These are phyloP conservation scores for Tinamus guttatus DNA, from an alignment of 2,113 vertebrate genomes.

Conservation along the genomic window DNA sequence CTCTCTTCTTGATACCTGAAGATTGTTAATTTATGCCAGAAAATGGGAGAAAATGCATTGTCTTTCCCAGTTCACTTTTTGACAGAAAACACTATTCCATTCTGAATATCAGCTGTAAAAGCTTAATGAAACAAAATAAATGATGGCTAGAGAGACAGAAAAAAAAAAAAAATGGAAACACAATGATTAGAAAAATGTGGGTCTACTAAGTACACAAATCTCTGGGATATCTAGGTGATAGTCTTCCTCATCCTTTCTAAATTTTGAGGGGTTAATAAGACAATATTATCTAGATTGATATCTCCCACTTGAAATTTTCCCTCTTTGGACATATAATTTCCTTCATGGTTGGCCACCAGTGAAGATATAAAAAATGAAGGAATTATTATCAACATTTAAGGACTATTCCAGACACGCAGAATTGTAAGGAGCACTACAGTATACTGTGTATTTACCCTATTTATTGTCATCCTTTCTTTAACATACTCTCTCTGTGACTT, in stretches of 20 bases:
- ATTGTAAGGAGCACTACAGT: background rate
- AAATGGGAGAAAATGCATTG: background rate
- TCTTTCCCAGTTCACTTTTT: background rate
- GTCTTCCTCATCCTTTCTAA: background rate
- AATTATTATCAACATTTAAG: background rate
- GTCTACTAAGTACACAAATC: background rate
- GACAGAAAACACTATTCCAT: background rate
- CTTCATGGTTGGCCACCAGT: background rate
- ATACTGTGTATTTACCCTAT: background rate
- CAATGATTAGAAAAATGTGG: background rate
- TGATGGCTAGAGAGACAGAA: background rate
- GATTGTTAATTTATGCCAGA: background rate
- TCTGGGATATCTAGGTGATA: background rate
- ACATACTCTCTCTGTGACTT: background rate
- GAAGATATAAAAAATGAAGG: background rate
- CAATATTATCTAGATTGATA: background rate
- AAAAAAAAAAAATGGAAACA: background rate
- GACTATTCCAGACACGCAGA: background rate
- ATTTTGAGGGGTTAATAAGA: background rate
- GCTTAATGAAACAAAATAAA: background rate
- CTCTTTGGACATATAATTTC: accelerated
- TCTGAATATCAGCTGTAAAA: background rate
- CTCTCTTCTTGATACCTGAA: background rate
- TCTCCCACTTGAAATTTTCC: background rate
- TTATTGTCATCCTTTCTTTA: background rate